Evolutionary conservation across 2,113 vertebrate genomes (phyloP), one percentile per base, ranked within the genome.

Genomic region (Pao palembangensis): DNA sequence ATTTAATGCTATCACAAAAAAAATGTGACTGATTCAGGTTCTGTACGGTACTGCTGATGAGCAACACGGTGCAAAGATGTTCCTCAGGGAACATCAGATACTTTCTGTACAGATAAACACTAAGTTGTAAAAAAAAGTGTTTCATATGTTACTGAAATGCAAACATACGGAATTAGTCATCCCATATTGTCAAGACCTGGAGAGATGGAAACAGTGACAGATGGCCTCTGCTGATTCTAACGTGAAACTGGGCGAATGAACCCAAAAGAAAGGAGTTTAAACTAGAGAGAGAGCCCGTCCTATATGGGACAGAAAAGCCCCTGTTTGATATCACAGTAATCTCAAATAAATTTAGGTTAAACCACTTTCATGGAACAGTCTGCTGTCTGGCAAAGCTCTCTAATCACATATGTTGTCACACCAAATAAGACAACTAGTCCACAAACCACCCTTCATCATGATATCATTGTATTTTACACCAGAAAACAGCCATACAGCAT

Each of bases 221-320:
- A 89, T 84, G 76, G 68, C 34, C 34, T 6, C 61, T 48, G 49
- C 71, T 66, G 53, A 79, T 16, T 4, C 8, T 77, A 80, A 75
- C 18, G 49, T 11, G 0, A 3, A 68, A 68, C 60, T 67, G 43
- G 50, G 58, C 67, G 64, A 73, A 58, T 58, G 18, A 51, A 50
- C 34, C 34, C 34, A 38, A 14, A 52, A 12, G 25, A 74, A 21
- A 58, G 19, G 51, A 64, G 42, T 73, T 73, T 67, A 76, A 64
- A 44, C 59, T 50, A 13, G 55, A 41, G 10, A 15, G 11, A 38
- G 34, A 38, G 31, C n/a, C 2, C 38, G 51, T 55, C 43, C 41
- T 20, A 12, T 3, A 19, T 42, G 43, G 21, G 21, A 23, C 21
- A 23, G 21, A 23, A 31, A 31, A 31, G 28, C 28, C 28, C 28